phyloP scores from a whole-genome alignment of 2,113 vertebrate genomes.

The Chelonoidis abingdonii region DNA sequence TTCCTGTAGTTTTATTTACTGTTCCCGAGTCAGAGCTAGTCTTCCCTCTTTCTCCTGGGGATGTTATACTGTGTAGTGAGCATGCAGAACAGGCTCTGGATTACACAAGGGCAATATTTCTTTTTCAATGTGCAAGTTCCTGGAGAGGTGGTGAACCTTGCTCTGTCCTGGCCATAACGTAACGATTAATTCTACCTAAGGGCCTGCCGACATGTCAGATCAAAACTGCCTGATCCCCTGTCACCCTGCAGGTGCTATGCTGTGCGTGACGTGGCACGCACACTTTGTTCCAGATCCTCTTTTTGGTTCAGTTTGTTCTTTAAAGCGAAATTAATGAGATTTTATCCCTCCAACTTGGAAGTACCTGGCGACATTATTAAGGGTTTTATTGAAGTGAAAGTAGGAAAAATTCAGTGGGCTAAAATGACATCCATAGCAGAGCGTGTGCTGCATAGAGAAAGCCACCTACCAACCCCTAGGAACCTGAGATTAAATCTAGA shows the following conservation, averaged over 20 bases:
- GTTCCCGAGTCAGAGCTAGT: accelerated
- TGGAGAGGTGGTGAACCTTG: not conserved
- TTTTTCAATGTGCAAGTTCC: not conserved
- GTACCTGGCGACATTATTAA: not conserved
- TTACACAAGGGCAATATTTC: not conserved
- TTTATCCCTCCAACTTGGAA: not conserved
- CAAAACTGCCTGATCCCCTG: not conserved
- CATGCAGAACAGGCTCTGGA: not conserved
- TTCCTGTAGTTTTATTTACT: not conserved
- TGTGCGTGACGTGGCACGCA: not conserved
- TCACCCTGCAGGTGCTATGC: not conserved
- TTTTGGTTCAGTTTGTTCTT: not conserved
- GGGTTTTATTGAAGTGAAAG: not conserved
- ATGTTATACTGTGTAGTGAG: not conserved
- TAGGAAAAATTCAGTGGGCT: not conserved
- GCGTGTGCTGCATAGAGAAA: too few species aligned
- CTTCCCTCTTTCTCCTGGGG: accelerated
- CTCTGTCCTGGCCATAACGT: not conserved
- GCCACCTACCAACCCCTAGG: too few species aligned
- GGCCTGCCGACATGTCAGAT: not conserved
- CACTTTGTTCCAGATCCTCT: not conserved
- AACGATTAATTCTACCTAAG: not conserved
- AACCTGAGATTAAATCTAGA: too few species aligned
- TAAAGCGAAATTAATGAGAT: not conserved
- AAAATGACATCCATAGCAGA: too few species aligned